Conservation (phyloP, 2,888 invertebrate genomes). For the Trissolcus japonicus region DNA sequence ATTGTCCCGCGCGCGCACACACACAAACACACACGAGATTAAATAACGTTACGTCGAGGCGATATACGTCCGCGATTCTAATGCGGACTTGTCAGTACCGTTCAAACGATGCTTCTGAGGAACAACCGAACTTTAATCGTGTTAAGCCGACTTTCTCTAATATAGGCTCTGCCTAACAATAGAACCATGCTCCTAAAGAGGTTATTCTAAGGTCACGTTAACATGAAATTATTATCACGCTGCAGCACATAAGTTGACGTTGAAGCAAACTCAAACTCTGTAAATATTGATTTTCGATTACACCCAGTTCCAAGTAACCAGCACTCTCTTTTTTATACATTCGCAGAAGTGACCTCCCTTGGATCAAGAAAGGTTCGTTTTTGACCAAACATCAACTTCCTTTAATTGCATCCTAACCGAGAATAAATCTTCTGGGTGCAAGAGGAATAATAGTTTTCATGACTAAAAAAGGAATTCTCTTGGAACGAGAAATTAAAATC, state of each 20-base stretch:
- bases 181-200: conserved; percentile 51
- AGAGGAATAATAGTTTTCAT: too few relatives aligned
- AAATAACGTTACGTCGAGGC: conserved; percentile 6
- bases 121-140: conserved; percentile 42
- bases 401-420: too few relatives aligned
- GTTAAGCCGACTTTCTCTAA: conserved; percentile 38
- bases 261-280: conserved; percentile 35
- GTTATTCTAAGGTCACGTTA: conserved; percentile 53
- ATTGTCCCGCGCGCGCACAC: conserved; percentile 8
- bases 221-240: conserved; percentile 55
- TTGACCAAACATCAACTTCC: too few relatives aligned
- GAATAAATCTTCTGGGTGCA: too few relatives aligned
- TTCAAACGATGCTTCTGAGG: conserved; percentile 28
- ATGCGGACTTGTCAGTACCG: conserved; percentile 39
- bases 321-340: too few relatives aligned
- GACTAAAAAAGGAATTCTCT: too few relatives aligned
- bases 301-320: conserved; percentile 27
- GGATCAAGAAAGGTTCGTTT: too few relatives aligned
- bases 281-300: conserved; percentile 50
- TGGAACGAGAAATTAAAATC: too few relatives aligned
- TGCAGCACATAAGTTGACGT: conserved; percentile 41
- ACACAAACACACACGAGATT: too few relatives aligned
- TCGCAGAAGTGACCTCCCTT: too few relatives aligned
- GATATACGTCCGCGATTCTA: conserved; percentile 9
- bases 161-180: conserved; percentile 41